These are phyloP conservation scores for Exaiptasia diaphana DNA, from an alignment of 64 coral and sea anemone genomes.

Conservation along the genomic window DNA sequence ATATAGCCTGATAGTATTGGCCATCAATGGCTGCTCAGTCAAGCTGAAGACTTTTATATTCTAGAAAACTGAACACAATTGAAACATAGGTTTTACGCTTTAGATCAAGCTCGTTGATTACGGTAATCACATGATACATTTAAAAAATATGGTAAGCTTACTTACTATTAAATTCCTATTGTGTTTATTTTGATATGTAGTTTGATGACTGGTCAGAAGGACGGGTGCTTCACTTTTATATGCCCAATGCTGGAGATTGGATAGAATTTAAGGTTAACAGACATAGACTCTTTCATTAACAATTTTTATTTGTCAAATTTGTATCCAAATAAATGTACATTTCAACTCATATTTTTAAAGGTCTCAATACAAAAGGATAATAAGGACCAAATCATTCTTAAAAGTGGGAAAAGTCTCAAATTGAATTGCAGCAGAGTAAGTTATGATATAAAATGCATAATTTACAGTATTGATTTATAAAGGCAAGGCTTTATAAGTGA, in stretches of 20 bases:
- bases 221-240: not conserved
- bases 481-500: too few relatives aligned
- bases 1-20: not conserved
- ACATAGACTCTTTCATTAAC: not conserved
- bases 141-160: too few relatives aligned
- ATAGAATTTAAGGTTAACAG: not conserved
- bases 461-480: not conserved
- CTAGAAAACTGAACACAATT: too few relatives aligned
- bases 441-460: not conserved
- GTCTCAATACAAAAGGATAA: not conserved
- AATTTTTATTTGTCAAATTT: not conserved
- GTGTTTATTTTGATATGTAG: too few relatives aligned
- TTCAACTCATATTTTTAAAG: not conserved
- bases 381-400: conserved; percentile 8
- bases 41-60: too few relatives aligned
- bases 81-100: too few relatives aligned
- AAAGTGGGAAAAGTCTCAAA: conserved; percentile 43
- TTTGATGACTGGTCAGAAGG: too few relatives aligned
- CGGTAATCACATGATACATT: too few relatives aligned
- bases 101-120: too few relatives aligned
- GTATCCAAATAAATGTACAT: not conserved
- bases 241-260: not conserved
- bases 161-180: too few relatives aligned
- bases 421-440: conserved; percentile 23
- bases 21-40: too few relatives aligned